Base-by-base conservation (phyloP, 2,888 invertebrate species). In the Apotomis betuletana region DNA sequence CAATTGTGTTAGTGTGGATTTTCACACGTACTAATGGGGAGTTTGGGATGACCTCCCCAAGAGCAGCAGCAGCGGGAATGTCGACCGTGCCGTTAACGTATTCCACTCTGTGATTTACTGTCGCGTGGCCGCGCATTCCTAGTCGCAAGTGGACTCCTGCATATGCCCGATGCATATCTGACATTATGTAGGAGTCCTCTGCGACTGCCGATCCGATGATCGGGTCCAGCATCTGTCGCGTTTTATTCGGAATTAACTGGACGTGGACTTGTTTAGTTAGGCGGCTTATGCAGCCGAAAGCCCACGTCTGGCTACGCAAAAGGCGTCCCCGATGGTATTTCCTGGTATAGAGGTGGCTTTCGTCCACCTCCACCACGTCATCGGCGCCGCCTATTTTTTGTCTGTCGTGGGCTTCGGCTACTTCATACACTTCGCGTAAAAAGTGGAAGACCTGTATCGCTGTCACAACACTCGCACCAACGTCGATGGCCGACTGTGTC, bases 1-100 rank as follows among this genome's bases (percentile, higher is more conserved):
- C 71, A 36, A 69, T 60, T 6, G 44, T 64, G 57, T 73, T 64
- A 27, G 64, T 69, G 49, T 60, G 64, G 3, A 73, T 58, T 68
- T 59, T 63, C 51, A 51, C 51, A 5, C 51, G n/a, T 41, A 4
- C 8, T 41, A 41, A 59, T 1, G 58, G 58, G n/a, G 58, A 59
- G 38, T 41, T 4, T 6, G 58, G 58, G 6, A 59, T 44, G 44
- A 5, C 6, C 8, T 59, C 59, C 10, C 59, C 59, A 44, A 59
- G 59, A 59, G 59, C 59, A 44, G 59, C 59, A 59, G 41, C 44
- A 15, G 59, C 59, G 13, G 8, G 13, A 41, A 59, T 59, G 44
- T 44, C 44, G 13, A 44, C 8, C 15, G 59, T 59, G 41, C 59
- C 59, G 59, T 41, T 44, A 4, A 59, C 59, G 6, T 59, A 59